Evolutionary conservation across 2,113 vertebrate species (phyloP).

Genomic region (Ardeotis arabs): DNA sequence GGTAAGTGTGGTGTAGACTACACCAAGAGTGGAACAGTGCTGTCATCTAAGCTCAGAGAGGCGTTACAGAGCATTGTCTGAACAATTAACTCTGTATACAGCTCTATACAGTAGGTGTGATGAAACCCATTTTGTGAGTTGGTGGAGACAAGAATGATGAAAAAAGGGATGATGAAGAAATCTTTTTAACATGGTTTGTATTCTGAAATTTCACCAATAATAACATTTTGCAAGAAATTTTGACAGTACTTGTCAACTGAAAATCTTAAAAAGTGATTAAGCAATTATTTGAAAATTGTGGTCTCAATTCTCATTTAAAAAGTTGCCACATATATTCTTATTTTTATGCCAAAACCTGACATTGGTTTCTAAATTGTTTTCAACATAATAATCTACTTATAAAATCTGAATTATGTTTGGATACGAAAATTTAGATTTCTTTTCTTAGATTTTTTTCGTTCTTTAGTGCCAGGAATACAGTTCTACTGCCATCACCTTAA

Average conservation of each 20-base stretch:
- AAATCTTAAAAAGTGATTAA: not conserved
- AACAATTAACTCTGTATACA: not conserved
- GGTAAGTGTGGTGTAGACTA: too few relatives aligned
- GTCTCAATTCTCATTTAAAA: not conserved
- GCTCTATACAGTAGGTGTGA: not conserved
- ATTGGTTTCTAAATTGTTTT: not conserved
- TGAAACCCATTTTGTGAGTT: not conserved
- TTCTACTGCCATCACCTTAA: not conserved
- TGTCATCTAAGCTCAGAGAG: not conserved
- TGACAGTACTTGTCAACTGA: too few relatives aligned
- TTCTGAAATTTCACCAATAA: not conserved
- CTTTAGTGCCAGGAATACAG: not conserved
- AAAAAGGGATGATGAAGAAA: not conserved
- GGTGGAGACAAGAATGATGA: not conserved
- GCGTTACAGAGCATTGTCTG: not conserved
- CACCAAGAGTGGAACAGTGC: too few relatives aligned
- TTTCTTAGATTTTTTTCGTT: not conserved
- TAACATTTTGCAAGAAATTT: not conserved
- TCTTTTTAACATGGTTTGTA: not conserved
- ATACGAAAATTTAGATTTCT: not conserved
- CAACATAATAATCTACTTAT: not conserved
- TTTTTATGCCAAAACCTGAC: not conserved
- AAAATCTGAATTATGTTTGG: not conserved
- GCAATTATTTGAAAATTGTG: not conserved
- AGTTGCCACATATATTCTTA: not conserved